phyloP scores from a whole-genome alignment of 2,888 invertebrate genomes.

The Clepsis dumicolana region DNA sequence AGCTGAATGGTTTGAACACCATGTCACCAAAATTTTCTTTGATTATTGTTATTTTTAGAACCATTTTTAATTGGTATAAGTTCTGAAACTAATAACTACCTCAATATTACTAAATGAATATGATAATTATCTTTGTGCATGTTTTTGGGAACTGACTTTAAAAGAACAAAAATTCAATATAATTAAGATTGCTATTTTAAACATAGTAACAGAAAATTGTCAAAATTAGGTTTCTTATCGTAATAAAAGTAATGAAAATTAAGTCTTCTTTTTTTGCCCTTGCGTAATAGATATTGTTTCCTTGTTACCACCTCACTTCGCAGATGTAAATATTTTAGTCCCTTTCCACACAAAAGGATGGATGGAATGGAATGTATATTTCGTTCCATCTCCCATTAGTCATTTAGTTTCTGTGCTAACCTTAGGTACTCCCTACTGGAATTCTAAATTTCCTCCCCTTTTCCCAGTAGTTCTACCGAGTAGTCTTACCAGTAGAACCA shows the following conservation, averaged over 20 bases:
- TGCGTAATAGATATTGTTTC: not conserved
- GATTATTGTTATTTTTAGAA: slow-evolving; percentile 80
- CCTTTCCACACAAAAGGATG: too few species aligned
- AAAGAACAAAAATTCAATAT: slow-evolving; percentile 76
- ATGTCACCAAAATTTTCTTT: slow-evolving; percentile 71
- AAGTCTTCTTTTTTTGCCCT: slow-evolving; percentile 45
- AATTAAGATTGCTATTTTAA: slow-evolving; percentile 83
- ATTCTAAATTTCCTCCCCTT: too few species aligned
- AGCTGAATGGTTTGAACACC: slow-evolving; percentile 61
- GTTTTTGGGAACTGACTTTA: slow-evolving; percentile 82
- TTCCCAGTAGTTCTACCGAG: too few species aligned
- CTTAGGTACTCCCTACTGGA: too few species aligned
- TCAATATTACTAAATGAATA: slow-evolving; percentile 86
- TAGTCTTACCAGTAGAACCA: too few species aligned
- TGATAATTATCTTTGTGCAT: slow-evolving; percentile 85
- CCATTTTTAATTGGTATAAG: slow-evolving; percentile 85
- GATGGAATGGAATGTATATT: too few species aligned
- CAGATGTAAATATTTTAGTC: too few species aligned
- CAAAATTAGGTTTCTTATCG: slow-evolving; percentile 85
- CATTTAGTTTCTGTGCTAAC: too few species aligned
- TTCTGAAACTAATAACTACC: slow-evolving; percentile 86
- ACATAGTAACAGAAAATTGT: slow-evolving; percentile 81
- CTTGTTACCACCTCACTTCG: too few species aligned
- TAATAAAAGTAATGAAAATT: slow-evolving; percentile 80
- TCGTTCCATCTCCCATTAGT: too few species aligned